Evolutionary conservation across 2,888 invertebrate genomes (phyloP).

Genomic region (Phoenoteleia sp.): DNA sequence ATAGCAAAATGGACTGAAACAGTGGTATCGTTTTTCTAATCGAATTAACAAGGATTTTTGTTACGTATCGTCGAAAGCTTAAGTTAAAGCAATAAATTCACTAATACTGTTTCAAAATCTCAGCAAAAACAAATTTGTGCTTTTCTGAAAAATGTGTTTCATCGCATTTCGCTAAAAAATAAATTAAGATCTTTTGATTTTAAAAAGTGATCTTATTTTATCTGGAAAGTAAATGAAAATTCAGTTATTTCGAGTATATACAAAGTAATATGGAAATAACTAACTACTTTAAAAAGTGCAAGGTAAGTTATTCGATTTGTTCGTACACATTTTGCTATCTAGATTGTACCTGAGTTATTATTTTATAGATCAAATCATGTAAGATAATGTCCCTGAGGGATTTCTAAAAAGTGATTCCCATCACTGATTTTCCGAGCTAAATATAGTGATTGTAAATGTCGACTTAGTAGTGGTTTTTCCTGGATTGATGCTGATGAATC

Average conservation of each 20-base stretch:
- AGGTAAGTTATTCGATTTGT: conserved; percentile 32
- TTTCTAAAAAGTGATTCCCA: conserved; percentile 48
- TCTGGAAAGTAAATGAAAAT: no score
- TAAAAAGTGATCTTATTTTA: no score
- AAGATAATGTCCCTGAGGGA: background rate
- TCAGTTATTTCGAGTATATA: no score
- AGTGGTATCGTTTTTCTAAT: background rate
- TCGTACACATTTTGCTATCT: conserved; percentile 53
- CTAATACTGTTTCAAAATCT: no score
- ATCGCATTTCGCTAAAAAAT: no score
- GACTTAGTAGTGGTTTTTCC: conserved; percentile 55
- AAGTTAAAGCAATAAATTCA: no score
- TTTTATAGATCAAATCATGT: conserved; percentile 1
- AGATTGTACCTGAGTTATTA: conserved; percentile 41
- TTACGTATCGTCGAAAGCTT: no score
- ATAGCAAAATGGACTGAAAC: conserved; percentile 44
- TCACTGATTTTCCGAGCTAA: conserved; percentile 64
- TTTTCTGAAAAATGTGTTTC: no score
- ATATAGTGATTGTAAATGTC: conserved; percentile 66
- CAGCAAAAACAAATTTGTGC: no score
- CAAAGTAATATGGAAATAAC: background rate
- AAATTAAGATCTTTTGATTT: no score
- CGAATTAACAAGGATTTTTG: background rate
- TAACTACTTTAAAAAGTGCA: background rate
- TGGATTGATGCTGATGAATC: conserved; percentile 57